A percentile compares a stretch with the other conserved stretches of the same genome.
Conservation (phyloP, 2,113 vertebrate genomes). For the Lophotis ruficrista region DNA sequence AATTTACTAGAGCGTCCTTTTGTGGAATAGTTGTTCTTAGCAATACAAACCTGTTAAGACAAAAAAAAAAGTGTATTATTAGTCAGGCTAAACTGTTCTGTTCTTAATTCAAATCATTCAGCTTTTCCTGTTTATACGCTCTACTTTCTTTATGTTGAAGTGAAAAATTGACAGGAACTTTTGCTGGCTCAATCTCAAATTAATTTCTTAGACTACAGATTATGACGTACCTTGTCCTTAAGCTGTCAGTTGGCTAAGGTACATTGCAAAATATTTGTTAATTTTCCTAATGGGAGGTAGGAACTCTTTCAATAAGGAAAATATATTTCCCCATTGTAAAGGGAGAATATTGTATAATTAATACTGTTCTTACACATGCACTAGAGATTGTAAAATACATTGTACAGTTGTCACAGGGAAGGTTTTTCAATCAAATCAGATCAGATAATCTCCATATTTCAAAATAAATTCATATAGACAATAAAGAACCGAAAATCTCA, state of each 20-base stretch:
- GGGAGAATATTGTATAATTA: background rate
- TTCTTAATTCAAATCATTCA: background rate
- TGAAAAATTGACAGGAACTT: background rate
- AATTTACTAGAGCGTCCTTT: background rate
- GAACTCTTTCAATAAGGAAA: background rate
- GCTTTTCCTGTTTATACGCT: background rate
- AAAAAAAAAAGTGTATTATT: background rate
- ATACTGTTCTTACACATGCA: background rate
- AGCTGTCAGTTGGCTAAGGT: background rate
- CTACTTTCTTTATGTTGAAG: background rate
- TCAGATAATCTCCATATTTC: background rate
- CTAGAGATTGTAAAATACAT: background rate
- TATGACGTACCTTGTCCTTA: background rate
- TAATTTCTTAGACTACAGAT: background rate
- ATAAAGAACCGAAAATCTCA: background rate
- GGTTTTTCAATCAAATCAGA: background rate
- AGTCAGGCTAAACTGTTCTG: background rate
- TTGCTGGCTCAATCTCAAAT: background rate
- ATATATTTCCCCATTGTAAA: background rate
- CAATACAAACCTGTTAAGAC: background rate
- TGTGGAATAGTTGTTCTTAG: background rate
- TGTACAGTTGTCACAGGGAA: background rate
- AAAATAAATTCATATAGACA: background rate
- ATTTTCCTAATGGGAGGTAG: background rate
- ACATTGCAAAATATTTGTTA: background rate